phyloP scores from a whole-genome alignment of 2,888 invertebrate species.

The Noctua fimbriata region DNA sequence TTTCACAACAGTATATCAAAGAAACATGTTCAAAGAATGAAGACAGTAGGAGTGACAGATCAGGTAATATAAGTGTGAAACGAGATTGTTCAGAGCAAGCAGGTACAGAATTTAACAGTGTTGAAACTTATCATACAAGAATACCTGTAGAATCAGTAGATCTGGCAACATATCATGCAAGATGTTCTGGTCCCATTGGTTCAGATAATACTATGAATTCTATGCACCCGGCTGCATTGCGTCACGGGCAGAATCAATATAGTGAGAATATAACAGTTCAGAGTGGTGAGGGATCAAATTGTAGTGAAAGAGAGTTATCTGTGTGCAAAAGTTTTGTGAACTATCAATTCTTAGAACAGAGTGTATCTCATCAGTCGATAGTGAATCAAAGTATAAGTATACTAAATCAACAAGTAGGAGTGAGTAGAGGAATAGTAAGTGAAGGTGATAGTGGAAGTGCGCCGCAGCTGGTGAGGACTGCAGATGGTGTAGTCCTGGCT shows the following conservation, averaged over 20 bases:
- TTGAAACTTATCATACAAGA: constrained; percentile 80
- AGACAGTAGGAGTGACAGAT: constrained; percentile 74
- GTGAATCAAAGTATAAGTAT: constrained; percentile 89
- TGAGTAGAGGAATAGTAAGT: constrained; percentile 81
- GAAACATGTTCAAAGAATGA: constrained; percentile 78
- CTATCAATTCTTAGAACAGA: constrained; percentile 89
- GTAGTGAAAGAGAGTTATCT: constrained; percentile 82
- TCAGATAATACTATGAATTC: constrained; percentile 81
- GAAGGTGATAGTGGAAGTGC: constrained; percentile 80
- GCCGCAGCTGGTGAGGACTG: constrained; percentile 86
- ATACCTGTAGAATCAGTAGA: constrained; percentile 78
- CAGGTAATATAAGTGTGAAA: constrained; percentile 73
- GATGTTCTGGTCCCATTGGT: constrained; percentile 77
- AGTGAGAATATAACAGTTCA: constrained; percentile 82
- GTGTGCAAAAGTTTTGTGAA: constrained; percentile 86
- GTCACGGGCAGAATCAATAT: constrained; percentile 81
- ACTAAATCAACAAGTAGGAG: constrained; percentile 88
- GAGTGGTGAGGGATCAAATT: constrained; percentile 80
- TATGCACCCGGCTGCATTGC: constrained; percentile 78
- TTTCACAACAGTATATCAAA: constrained; percentile 79
- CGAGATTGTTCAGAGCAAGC: constrained; percentile 76
- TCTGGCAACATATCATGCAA: constrained; percentile 79
- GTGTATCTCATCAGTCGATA: constrained; percentile 88
- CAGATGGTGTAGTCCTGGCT: constrained; percentile 87
- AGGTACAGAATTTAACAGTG: constrained; percentile 75